Conservation (phyloP, 23 tunicate genomes). For the Oikopleura vanhoeffeni region DNA sequence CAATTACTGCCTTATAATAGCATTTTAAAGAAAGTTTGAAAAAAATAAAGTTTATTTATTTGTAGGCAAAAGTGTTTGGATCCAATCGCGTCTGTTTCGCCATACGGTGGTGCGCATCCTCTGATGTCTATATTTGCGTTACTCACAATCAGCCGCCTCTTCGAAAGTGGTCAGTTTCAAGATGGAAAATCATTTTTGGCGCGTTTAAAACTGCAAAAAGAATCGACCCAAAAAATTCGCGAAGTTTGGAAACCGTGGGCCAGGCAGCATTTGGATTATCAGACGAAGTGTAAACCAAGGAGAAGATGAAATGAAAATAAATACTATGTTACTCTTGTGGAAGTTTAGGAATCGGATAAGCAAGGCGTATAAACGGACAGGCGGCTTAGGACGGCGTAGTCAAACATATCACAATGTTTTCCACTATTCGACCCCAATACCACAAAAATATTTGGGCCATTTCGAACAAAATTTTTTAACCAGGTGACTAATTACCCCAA, state of each 20-base stretch:
- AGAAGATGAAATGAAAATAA: background rate
- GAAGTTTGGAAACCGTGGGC: slow-evolving; percentile 45
- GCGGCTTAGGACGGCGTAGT: no score
- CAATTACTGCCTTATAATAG: no score
- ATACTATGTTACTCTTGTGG: slow-evolving; percentile 88
- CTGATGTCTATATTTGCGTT: slow-evolving; percentile 44
- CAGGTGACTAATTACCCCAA: no score
- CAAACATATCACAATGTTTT: no score
- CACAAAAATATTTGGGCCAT: no score
- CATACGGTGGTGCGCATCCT: slow-evolving; percentile 60
- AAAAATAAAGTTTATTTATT: no score
- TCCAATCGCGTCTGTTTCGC: slow-evolving; percentile 72
- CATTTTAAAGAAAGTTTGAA: no score
- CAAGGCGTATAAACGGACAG: no score
- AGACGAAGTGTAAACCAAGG: slow-evolving; percentile 25
- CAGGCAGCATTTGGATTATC: slow-evolving; percentile 68
- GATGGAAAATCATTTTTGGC: slow-evolving; percentile 36
- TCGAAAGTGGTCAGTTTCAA: slow-evolving; percentile 17
- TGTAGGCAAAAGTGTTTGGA: slow-evolving; percentile 43
- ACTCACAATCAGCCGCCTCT: background rate
- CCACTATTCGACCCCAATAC: no score
- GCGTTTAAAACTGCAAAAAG: slow-evolving; percentile 30
- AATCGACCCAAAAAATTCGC: slow-evolving; percentile 25
- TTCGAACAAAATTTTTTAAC: no score
- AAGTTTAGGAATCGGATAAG: no score